Percentiles rank a stretch among this genome's conserved stretches.
These are phyloP conservation scores for Meloidogyne exigua DNA, from an alignment of 1,140 invertebrate genomes.

Conservation along the genomic window DNA sequence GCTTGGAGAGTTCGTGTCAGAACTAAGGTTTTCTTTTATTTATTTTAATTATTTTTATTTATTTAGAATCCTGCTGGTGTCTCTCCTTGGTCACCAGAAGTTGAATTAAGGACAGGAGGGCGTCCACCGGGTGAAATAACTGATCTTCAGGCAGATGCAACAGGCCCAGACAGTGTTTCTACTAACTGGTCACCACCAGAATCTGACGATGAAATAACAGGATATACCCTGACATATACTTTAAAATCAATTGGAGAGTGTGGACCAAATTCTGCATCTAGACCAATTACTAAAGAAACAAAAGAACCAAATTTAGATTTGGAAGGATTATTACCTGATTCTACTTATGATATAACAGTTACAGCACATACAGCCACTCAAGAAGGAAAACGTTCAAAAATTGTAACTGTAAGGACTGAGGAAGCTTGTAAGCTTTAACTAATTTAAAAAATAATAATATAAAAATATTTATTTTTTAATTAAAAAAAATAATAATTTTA, in stretches of 20 bases:
- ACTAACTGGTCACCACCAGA: constrained; percentile 52
- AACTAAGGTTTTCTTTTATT: constrained; percentile 9
- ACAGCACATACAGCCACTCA: constrained; percentile 57
- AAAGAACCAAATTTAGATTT: constrained; percentile 40
- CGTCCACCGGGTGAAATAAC: constrained; percentile 58
- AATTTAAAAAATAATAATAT: too few relatives aligned
- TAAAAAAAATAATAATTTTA: too few relatives aligned
- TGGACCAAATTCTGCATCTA: constrained; percentile 42
- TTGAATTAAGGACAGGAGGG: constrained; percentile 51
- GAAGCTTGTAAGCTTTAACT: constrained; percentile 49
- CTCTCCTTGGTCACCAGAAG: constrained; percentile 59
- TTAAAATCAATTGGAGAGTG: constrained; percentile 63
- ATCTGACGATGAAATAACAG: constrained; percentile 63
- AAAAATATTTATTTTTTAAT: too few relatives aligned
- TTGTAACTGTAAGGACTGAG: constrained; percentile 55
- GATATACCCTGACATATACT: constrained; percentile 61
- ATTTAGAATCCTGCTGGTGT: constrained; percentile 61
- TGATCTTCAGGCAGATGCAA: constrained; percentile 48
- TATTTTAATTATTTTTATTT: neutral
- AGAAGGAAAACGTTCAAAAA: constrained; percentile 55
- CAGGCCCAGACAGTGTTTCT: constrained; percentile 39
- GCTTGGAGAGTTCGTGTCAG: constrained; percentile 56
- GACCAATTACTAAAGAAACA: constrained; percentile 50
- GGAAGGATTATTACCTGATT: constrained; percentile 57
- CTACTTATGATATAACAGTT: constrained; percentile 61